Base-by-base conservation (phyloP, 2,113 vertebrate species). In the Scytalopus superciliaris region DNA sequence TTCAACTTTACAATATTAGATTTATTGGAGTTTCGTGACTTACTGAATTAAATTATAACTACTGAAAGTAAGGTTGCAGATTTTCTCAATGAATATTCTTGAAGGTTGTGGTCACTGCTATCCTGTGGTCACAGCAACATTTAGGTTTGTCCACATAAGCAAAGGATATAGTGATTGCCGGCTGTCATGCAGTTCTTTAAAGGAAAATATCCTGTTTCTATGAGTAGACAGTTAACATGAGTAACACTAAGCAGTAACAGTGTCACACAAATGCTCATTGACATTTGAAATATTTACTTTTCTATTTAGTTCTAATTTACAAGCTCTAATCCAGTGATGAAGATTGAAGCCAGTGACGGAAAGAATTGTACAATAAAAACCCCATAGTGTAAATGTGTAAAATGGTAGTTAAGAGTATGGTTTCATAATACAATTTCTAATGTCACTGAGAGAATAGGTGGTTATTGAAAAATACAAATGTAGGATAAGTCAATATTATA, bases 281-380 rank as follows among this genome's bases (percentile, higher is more conserved):
- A 79, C 75, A 59, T 67, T 95, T 66, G 57, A 94, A 87, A 95
- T 97, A 87, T 96, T 97, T 95, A 85, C 30, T 42, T 96, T 97
- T 97, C 39, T 53, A 91, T 96, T 97, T 67, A 78, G 45, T 95
- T 87, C 75, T 81, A 70, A 93, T 97, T 96, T 87, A 81, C 21
- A 74, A 44, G 55, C 49, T 96, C 66, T 89, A 94, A 90, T 95
- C 56, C 57, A 89, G 3, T 84, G 74, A 95, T 81, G 93, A 80
- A 94, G 91, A 93, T 96, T 96, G 90, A 97, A 91, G 60, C 88
- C 49, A 78, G 87, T 39, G 53, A 30, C 73, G 42, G 52, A 79
- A 44, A 18, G 74, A 73, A 33, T 44, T 85, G 44, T 89, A 75
- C 88, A 84, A 70, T 52, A 42, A 78, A 96, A 91, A 91, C 0